These are phyloP conservation scores for Leucoraja erinaceus DNA, from an alignment of 2,113 vertebrate species.

Conservation along the genomic window DNA sequence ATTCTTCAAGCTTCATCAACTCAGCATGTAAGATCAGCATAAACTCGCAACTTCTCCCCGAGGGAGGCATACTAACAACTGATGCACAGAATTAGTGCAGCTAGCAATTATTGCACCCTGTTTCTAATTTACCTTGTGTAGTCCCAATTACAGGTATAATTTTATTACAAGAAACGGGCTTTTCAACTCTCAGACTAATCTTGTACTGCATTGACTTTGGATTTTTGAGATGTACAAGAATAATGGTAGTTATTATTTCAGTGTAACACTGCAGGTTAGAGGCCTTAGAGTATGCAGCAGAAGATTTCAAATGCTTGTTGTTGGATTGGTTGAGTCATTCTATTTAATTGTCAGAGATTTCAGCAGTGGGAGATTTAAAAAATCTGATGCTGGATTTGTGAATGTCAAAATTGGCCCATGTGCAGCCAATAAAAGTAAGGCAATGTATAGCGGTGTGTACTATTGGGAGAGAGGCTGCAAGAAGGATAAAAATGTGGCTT, in stretches of 20 bases:
- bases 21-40: too few relatives aligned
- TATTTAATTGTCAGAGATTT: too few relatives aligned
- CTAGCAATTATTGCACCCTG: background rate
- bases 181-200: background rate
- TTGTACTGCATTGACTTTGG: background rate
- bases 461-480: too few relatives aligned
- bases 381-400: too few relatives aligned
- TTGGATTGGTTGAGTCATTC: too few relatives aligned
- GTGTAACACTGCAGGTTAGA: background rate
- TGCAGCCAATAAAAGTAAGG: too few relatives aligned
- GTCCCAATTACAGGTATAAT: background rate
- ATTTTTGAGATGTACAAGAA: background rate
- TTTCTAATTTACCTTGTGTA: conserved; percentile 10
- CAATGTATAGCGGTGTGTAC: too few relatives aligned
- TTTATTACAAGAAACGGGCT: background rate
- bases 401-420: too few relatives aligned
- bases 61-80: background rate
- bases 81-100: background rate
- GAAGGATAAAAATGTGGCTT: too few relatives aligned
- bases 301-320: too few relatives aligned
- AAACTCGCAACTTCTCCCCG: background rate
- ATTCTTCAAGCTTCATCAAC: background rate
- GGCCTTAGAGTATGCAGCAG: too few relatives aligned
- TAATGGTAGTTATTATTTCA: background rate
- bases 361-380: too few relatives aligned